Evolutionary conservation across 2,113 vertebrate genomes (phyloP), one percentile per base, ranked within the genome.

Genomic region (Tyrannus savana): DNA sequence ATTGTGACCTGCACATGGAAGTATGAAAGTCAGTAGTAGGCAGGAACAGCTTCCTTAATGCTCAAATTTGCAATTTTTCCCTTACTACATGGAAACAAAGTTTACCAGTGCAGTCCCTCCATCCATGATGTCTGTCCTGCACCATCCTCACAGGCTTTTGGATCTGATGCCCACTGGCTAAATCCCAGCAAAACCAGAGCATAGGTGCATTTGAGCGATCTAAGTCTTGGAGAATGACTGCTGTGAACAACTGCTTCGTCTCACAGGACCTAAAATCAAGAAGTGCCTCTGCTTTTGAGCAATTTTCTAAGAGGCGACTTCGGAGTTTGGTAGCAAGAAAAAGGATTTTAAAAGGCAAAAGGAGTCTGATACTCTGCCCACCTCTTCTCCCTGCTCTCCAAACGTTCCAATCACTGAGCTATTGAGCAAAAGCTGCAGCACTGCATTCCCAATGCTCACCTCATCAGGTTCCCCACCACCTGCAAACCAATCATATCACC

Each of bases 61-160:
- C 47, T 72, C 24, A 64, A 21, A 74, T 62, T 76, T 33, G 31
- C 27, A 66, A 17, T 80, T 42, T 94, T 93, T 53, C 79, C 90
- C 85, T 94, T 93, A 93, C 37, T 39, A 37, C 46, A 92, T 88
- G 92, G 93, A 96, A 95, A 94, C 6, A 27, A 87, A 92, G 7
- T 56, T 50, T 87, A 66, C 49, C 84, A 93, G 28, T 6, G 23
- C 3, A 2, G 39, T 74, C 39, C 46, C 39, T 93, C 89, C 74
- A 74, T 82, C 49, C 24, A 3, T 58, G 25, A 56, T 78, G 60
- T 60, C n/a, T 74, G 14, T 85, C 46, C 78, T 73, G 14, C 74
- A 55, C 17, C 33, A 46, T 73, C 50, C 31, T 76, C 55, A 52
- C 22, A 72, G 53, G 37, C 53, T 91, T 90, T 90, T 95, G 74